A percentile compares a stretch with the other conserved stretches of the same genome.
Conservation (phyloP, 2,797 vertebrate genomes). For the Microctenopoma lineatum region DNA sequence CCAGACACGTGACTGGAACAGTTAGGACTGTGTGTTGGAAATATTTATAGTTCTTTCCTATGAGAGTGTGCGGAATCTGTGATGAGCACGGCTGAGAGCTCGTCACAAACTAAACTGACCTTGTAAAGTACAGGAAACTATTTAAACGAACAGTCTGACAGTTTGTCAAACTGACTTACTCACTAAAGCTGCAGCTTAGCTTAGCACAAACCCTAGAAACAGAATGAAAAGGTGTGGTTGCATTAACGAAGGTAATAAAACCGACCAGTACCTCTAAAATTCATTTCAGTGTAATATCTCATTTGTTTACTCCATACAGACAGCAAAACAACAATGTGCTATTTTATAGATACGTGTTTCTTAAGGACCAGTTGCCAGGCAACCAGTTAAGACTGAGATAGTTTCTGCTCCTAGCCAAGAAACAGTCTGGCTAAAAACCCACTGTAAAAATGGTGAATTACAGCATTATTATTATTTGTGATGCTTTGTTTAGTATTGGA, state of each 20-base stretch:
- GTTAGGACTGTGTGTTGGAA: conserved; percentile 8
- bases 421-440: conserved; percentile 1
- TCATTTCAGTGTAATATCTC: background rate
- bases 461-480: background rate
- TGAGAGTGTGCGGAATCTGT: background rate
- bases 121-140: background rate
- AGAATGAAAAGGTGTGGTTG: no score
- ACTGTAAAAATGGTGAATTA: background rate
- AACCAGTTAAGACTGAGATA: background rate
- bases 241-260: background rate
- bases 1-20: background rate
- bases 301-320: background rate
- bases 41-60: background rate
- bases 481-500: no score
- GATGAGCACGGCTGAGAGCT: background rate
- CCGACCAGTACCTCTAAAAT: background rate
- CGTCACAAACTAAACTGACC: background rate
- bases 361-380: background rate
- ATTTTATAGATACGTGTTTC: background rate
- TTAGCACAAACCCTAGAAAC: background rate
- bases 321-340: background rate
- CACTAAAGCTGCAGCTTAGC: background rate
- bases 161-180: background rate
- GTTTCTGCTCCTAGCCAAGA: background rate
- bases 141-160: background rate